Percentiles rank a stretch among this genome's conserved stretches.
phyloP scores from a whole-genome alignment of 2,888 invertebrate species.

The Leucozona laternaria region DNA sequence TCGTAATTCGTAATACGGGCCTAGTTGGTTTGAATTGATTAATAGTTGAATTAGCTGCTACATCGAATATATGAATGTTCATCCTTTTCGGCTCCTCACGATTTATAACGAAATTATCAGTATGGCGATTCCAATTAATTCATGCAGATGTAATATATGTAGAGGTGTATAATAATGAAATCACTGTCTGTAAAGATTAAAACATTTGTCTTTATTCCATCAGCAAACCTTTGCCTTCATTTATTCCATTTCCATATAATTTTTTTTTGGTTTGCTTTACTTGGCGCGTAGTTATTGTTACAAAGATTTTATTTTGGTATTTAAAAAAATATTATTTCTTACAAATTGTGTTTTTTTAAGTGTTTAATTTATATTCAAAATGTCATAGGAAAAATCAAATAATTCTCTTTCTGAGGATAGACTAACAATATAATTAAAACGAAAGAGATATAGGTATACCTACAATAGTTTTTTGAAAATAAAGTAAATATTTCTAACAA shows the following conservation, averaged over 20 bases:
- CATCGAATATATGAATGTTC: too few relatives aligned
- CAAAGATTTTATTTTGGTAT: conserved; percentile 47
- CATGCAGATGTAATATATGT: too few relatives aligned
- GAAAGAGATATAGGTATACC: not conserved
- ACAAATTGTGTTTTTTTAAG: conserved; percentile 69
- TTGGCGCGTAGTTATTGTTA: conserved; percentile 33
- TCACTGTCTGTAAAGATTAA: not conserved
- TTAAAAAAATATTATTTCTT: conserved; percentile 75
- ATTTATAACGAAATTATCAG: too few relatives aligned
- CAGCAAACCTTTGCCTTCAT: conserved; percentile 54
- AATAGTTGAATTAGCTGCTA: too few relatives aligned
- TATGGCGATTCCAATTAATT: too few relatives aligned
- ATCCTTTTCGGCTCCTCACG: too few relatives aligned
- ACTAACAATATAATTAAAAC: not conserved
- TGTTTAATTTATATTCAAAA: conserved; percentile 60
- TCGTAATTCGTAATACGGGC: too few relatives aligned
- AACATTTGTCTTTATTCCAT: conserved; percentile 56
- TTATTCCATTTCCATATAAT: conserved; percentile 23
- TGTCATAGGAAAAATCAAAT: conserved; percentile 43
- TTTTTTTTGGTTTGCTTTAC: conserved; percentile 33
- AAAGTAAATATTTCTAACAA: too few relatives aligned
- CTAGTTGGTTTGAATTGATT: too few relatives aligned
- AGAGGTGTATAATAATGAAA: not conserved
- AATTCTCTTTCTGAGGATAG: not conserved
- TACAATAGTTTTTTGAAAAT: too few relatives aligned